Base-by-base conservation (phyloP, 2,888 invertebrate genomes). In the Ichneumoninae sp. region DNA sequence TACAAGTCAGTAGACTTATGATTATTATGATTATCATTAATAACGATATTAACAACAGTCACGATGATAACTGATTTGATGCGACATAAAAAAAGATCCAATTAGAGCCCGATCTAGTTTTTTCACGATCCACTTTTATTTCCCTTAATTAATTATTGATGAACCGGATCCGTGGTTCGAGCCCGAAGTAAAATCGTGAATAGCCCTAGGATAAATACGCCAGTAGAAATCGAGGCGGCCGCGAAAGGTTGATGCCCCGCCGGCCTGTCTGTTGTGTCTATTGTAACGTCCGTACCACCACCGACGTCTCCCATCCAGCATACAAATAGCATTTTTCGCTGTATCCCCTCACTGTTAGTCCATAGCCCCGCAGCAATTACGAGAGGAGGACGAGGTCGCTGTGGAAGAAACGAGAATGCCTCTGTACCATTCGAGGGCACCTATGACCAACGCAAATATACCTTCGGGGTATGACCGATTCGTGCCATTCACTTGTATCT, bases 351-450 rank as follows among this genome's bases (percentile, higher is more conserved):
- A 22, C 54, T 13, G 44, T 68, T n/a, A 13, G 36, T 69, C 26
- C 54, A 30, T 62, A 50, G 69, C 54, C 36, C 66, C 54, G 50
- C 47, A 13, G 77, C 70, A 78, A 82, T 74, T 71, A 69, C 69
- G 26, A 84, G 78, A 78, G 65, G 74, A 70, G 77, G 82, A 78
- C 82, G 78, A 84, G 84, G 84, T 71, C 78, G 76, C 16, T 54
- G 26, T 13, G 8, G 40, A 40, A 68, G 47, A 72, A 69, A 47
- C 44, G 44, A 36, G 47, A 74, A 62, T 30, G 47, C 57, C 22
- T 22, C 65, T 65, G 33, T 66, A 66, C 36, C 47, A 36, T 78
- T 78, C 74, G 78, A 82, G 81, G 74, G 69, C 65, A 70, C 16
- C 54, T 74, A 81, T 81, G 74, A 72, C 72, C 80, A 76, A 19